Conservation (phyloP, 2,888 invertebrate species). For the Dynastes tityus region DNA sequence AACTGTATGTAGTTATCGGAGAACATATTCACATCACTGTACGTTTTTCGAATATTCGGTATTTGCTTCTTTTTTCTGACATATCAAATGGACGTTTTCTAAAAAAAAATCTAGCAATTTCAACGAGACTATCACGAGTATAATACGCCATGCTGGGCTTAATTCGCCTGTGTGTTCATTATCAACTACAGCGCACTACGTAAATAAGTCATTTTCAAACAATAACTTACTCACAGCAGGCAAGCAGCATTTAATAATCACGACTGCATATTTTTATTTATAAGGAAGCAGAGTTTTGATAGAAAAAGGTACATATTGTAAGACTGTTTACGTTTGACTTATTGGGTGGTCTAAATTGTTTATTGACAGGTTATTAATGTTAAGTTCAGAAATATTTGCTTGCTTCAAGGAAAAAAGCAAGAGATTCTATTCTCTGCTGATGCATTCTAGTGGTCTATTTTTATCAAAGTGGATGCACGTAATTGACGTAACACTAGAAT, state of each 20-base stretch:
- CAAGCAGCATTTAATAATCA: slow-evolving; percentile 20
- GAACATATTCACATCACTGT: too few species aligned
- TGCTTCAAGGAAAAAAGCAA: not conserved
- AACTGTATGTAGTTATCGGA: too few species aligned
- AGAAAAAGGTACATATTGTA: not conserved
- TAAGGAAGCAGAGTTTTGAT: slow-evolving; percentile 30
- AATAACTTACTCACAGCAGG: slow-evolving; percentile 43
- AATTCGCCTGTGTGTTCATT: slow-evolving; percentile 46
- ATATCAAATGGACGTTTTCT: not conserved
- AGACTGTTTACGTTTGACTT: not conserved
- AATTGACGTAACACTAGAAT: slow-evolving; percentile 23
- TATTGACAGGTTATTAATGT: slow-evolving; percentile 1
- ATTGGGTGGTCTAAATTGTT: slow-evolving; percentile 16
- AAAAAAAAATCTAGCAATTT: not conserved
- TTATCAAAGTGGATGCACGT: not conserved
- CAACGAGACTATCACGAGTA: slow-evolving; percentile 18
- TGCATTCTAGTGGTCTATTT: slow-evolving; percentile 16
- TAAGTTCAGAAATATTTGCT: slow-evolving; percentile 2
- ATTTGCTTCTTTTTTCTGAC: not conserved
- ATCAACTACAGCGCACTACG: slow-evolving; percentile 42
- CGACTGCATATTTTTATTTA: slow-evolving; percentile 35
- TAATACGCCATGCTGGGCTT: slow-evolving; percentile 31
- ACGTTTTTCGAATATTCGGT: too few species aligned
- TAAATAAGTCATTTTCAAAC: slow-evolving; percentile 50
- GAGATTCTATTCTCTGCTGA: slow-evolving; percentile 11